phyloP scores from a whole-genome alignment of 2,888 invertebrate genomes.

The Julus scandinavius region DNA sequence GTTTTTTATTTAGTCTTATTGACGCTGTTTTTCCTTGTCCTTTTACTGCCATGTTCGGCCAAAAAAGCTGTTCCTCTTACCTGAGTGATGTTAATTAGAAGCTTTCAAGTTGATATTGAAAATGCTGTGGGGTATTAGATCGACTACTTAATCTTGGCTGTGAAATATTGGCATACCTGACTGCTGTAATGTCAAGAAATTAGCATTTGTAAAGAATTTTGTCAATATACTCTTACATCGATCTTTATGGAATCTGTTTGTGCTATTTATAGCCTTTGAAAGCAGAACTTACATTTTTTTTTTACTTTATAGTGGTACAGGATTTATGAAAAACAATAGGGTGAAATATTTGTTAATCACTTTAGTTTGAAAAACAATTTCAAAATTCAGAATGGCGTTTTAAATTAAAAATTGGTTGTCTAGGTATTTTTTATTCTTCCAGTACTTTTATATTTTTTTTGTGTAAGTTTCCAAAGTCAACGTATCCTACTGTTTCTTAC shows the following conservation, averaged over 20 bases:
- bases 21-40: not conserved
- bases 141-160: not conserved
- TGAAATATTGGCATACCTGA: not conserved
- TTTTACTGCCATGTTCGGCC: not conserved
- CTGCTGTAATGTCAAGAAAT: not conserved
- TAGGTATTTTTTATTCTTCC: not conserved
- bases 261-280: no score
- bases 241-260: no score
- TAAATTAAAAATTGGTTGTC: not conserved
- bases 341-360: no score
- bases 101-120: not conserved
- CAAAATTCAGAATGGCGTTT: not conserved
- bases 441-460: not conserved
- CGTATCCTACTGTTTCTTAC: not conserved
- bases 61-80: not conserved
- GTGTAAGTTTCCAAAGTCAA: not conserved
- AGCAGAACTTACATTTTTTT: no score
- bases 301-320: no score
- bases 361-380: no score
- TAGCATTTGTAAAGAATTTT: not conserved
- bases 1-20: not conserved
- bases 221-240: not conserved
- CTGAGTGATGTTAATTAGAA: not conserved
- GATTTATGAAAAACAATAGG: no score
- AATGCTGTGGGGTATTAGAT: not conserved